These are phyloP conservation scores for Acrocephalus arundinaceus DNA, from an alignment of 2,113 vertebrate species.

Conservation along the genomic window DNA sequence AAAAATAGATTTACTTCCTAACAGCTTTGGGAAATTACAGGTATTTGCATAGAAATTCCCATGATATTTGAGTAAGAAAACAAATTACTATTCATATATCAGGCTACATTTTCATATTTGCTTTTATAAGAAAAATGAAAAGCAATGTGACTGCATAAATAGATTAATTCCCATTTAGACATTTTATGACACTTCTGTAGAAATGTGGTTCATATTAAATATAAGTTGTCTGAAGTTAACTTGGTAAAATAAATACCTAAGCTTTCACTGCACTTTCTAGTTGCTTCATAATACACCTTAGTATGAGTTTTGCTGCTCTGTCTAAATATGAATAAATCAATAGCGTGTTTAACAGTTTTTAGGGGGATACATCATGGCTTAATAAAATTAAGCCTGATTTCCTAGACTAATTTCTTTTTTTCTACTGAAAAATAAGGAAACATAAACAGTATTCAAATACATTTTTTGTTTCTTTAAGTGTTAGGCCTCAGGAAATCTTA, in stretches of 20 bases:
- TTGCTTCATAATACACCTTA: neutral
- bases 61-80: neutral
- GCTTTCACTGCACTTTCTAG: neutral
- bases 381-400: neutral
- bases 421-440: neutral
- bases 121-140: neutral
- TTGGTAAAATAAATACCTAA: neutral
- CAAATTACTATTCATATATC: neutral
- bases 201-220: neutral
- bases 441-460: neutral
- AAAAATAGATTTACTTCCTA: neutral
- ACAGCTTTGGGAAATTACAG: neutral
- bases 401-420: neutral
- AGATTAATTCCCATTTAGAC: neutral
- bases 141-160: neutral
- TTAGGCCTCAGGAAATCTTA: neutral
- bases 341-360: neutral
- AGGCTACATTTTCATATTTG: neutral
- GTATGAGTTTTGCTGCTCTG: neutral
- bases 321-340: neutral
- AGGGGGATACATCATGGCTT: neutral
- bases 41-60: neutral
- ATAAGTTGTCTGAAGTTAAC: neutral
- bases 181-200: neutral
- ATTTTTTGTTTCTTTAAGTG: neutral